Conservation (phyloP, 2,113 vertebrate species). For the Lynx canadensis region DNA sequence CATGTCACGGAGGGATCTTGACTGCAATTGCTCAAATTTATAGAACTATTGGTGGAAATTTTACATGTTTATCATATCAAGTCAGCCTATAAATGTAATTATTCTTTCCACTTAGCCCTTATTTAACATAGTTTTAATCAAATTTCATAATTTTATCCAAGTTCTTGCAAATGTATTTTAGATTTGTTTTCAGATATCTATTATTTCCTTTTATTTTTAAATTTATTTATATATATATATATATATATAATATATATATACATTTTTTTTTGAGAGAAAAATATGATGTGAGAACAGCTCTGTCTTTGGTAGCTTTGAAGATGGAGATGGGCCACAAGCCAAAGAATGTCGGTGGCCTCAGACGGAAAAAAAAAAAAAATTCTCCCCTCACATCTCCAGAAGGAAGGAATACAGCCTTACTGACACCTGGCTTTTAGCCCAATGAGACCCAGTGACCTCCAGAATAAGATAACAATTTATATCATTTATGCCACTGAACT, state of each 20-base stretch:
- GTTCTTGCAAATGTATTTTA: neutral
- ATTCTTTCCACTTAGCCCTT: neutral
- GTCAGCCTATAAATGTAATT: neutral
- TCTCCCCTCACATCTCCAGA: neutral
- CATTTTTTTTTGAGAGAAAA: too few relatives aligned
- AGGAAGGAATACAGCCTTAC: neutral
- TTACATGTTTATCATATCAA: neutral
- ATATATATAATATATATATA: too few relatives aligned
- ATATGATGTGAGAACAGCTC: neutral
- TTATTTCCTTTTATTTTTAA: neutral
- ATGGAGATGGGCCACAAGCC: neutral
- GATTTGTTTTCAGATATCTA: neutral
- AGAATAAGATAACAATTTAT: neutral
- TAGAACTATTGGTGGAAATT: neutral
- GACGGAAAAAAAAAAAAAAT: neutral
- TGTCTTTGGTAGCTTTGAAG: neutral
- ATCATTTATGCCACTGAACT: neutral
- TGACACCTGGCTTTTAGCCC: neutral
- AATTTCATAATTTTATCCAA: neutral
- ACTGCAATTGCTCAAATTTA: neutral
- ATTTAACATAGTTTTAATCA: neutral
- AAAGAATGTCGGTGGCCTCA: neutral
- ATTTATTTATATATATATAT: too few relatives aligned
- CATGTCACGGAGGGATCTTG: neutral
- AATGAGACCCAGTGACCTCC: neutral